Evolutionary conservation across 2,113 vertebrate species (phyloP), one percentile per base, ranked within the genome.

Genomic region (Oreotrochilus melanogaster): DNA sequence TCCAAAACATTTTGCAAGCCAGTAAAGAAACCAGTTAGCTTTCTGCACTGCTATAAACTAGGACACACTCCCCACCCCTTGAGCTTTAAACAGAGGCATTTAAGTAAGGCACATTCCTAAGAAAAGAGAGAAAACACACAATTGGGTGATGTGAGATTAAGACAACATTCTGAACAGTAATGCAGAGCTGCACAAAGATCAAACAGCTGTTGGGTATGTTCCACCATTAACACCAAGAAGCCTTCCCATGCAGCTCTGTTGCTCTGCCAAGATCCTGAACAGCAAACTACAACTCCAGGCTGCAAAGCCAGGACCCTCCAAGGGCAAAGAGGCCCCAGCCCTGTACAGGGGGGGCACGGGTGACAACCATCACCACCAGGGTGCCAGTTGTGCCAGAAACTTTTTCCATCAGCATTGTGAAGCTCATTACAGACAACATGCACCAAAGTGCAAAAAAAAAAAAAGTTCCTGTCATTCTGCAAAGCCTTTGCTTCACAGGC

Each of bases 131-230:
- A 35, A 58, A 42, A 48, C 1, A 25, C 13, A 4, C 67, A 47
- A 57, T 10, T 78, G 90, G 88, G 13, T 73, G 78, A 67, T 13
- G 72, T 16, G 48, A 67, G 17, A 47, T 39, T 78, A 7, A 5
- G 37, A 85, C 33, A 27, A 30, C 45, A 11, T 25, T 80, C 21
- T n/a, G 47, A 48, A 60, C 14, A 30, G 78, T 3, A 51, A 72
- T 18, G 70, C 9, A 9, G 62, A 74, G 86, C 84, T 14, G 31
- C 0, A 0, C 14, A 11, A 25, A 53, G 84, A 76, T 39, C 18
- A 25, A 76, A 70, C 91, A 93, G 92, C 92, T 94, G 95, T 33
- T 51, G 50, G 58, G 85, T 73, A 23, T 94, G 58, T 64, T 35
- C n/a, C 4, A 0, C 22, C 70, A 47, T 79, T 51, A 54, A 35